These are phyloP conservation scores for Silurus lanzhouensis DNA, from an alignment of 2,797 vertebrate species.

Conservation along the genomic window DNA sequence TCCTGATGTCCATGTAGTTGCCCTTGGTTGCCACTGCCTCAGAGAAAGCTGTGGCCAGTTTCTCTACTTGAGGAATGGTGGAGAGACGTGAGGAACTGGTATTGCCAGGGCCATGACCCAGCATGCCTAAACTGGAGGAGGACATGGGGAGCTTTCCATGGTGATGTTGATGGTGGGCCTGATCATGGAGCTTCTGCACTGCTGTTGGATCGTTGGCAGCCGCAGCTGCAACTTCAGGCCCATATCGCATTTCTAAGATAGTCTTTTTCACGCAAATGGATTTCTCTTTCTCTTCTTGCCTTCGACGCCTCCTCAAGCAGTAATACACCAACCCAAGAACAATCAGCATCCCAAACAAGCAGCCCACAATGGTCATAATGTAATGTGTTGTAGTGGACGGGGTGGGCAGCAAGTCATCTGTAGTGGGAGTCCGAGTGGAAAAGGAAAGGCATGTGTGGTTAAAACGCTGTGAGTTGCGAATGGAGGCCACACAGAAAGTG, in stretches of 20 bases:
- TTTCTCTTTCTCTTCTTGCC: constrained; percentile 95
- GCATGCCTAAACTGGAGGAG: constrained; percentile 76
- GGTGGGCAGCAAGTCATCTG: constrained; percentile 81
- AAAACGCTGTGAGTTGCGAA: constrained; percentile 91
- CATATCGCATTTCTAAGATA: constrained; percentile 97
- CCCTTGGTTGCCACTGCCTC: constrained; percentile 87
- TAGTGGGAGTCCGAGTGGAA: constrained; percentile 82
- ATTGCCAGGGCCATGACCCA: constrained; percentile 72
- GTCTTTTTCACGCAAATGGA: constrained; percentile 97
- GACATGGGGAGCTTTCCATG: constrained; percentile 79
- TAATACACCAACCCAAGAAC: constrained; percentile 94
- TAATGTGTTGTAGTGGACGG: constrained; percentile 97
- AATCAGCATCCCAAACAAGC: constrained; percentile 97
- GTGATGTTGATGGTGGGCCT: constrained; percentile 80
- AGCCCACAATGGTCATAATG: constrained; percentile 97
- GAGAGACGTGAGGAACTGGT: constrained; percentile 88
- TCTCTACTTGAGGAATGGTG: constrained; percentile 93
- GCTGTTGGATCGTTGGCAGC: constrained; percentile 77
- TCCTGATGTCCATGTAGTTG: constrained; percentile 95
- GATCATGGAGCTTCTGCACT: constrained; percentile 91
- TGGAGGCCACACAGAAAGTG: constrained; percentile 95
- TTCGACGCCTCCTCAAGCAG: constrained; percentile 88
- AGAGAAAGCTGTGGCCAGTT: constrained; percentile 84
- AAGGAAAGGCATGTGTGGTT: constrained; percentile 97
- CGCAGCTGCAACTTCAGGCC: constrained; percentile 89